A percentile compares a stretch with the other conserved stretches of the same genome.
Conservation (phyloP, 2,888 invertebrate species). For the Cephus nigrinus region DNA sequence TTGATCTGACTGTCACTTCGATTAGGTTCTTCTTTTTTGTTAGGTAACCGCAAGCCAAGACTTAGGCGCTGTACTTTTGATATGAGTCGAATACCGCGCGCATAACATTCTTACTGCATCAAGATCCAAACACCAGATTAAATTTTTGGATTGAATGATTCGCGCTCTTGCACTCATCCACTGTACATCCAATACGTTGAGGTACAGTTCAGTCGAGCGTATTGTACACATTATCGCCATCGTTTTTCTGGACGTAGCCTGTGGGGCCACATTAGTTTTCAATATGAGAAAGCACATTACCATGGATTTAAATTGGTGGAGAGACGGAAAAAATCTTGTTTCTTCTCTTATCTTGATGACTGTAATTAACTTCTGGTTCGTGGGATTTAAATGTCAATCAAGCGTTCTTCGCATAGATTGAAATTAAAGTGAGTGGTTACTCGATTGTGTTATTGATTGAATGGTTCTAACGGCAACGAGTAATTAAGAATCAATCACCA, state of each 20-base stretch:
- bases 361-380: too few species aligned
- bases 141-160: background rate
- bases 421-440: too few species aligned
- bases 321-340: too few species aligned
- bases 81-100: background rate
- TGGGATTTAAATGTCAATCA: too few species aligned
- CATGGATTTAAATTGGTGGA: background rate
- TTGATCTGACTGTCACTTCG: background rate
- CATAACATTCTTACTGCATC: too few species aligned
- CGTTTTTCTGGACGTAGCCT: too few species aligned
- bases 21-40: background rate
- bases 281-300: constrained; percentile 26
- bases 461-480: too few species aligned
- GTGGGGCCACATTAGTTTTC: too few species aligned
- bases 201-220: constrained; percentile 31
- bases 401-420: too few species aligned
- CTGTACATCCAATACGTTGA: constrained; percentile 18
- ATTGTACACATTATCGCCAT: constrained; percentile 25
- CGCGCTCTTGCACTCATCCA: background rate
- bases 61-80: background rate
- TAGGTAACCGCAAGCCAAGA: background rate
- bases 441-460: too few species aligned
- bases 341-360: background rate
- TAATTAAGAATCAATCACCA: too few species aligned
- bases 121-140: too few species aligned